Conservation (phyloP, 2,113 vertebrate genomes). For the Elaphurus davidianus region DNA sequence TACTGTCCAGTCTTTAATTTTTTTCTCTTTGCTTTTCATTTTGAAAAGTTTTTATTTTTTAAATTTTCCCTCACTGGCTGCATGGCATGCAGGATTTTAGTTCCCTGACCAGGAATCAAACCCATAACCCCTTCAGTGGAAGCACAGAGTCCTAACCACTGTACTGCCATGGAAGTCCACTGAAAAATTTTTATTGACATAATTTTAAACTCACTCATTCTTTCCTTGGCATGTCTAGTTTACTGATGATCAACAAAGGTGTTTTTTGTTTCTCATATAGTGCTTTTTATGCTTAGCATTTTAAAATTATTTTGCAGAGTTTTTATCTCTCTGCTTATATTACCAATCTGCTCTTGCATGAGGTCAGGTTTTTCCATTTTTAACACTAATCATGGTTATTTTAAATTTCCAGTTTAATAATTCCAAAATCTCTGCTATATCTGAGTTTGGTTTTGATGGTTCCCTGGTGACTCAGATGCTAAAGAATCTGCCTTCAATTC, state of each 20-base stretch:
- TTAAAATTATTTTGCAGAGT: background rate
- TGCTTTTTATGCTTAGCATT: background rate
- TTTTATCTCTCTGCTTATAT: background rate
- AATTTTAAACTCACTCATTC: background rate
- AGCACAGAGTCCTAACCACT: background rate
- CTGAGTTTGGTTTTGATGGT: background rate
- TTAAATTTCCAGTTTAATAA: background rate
- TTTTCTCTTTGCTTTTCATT: background rate
- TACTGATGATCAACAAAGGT: background rate
- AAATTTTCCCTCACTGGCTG: background rate
- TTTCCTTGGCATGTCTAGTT: background rate
- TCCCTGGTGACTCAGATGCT: background rate
- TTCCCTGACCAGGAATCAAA: background rate
- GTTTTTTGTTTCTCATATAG: background rate
- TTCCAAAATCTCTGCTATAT: background rate
- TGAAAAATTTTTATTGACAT: background rate
- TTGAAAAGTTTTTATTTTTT: background rate
- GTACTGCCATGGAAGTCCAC: background rate
- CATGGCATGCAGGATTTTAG: background rate
- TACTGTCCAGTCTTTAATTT: background rate
- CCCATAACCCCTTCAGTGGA: background rate
- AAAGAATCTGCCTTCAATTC: background rate
- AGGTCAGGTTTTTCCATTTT: background rate
- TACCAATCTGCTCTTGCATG: background rate
- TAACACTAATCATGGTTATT: background rate